Evolutionary conservation across 1,140 invertebrate species (phyloP).

Genomic region (Acyrthosiphon pisum): DNA sequence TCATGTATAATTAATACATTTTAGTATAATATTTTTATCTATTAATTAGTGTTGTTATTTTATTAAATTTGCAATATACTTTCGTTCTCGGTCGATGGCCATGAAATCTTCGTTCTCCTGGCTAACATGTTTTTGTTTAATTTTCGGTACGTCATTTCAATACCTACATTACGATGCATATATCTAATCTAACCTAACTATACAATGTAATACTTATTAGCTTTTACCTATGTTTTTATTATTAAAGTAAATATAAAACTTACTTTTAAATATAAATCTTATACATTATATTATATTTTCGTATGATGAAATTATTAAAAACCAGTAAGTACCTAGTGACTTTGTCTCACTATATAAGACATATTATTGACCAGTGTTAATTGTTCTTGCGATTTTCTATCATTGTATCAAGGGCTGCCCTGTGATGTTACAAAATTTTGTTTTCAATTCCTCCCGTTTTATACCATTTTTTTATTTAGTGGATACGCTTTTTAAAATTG

Average conservation of each 20-base stretch:
- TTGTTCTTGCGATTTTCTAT: no score
- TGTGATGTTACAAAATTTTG: no score
- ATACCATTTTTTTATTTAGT: no score
- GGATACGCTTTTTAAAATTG: no score
- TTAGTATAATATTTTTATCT: not conserved
- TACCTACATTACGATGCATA: not conserved
- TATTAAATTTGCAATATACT: not conserved
- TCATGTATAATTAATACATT: not conserved
- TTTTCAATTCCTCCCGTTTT: no score
- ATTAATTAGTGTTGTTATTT: not conserved
- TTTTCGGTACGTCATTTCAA: not conserved
- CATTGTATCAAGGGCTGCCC: no score
- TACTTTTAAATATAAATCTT: not conserved
- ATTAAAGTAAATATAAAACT: not conserved
- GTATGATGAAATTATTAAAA: no score
- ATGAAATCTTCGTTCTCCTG: not conserved
- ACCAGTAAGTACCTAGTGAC: no score
- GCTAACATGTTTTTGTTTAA: not conserved
- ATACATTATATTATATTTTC: no score
- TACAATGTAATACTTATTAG: no score
- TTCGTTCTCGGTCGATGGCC: not conserved
- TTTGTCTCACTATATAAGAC: no score
- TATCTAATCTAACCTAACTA: not conserved
- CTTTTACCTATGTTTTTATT: not conserved
- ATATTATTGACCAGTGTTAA: no score